phyloP scores from a whole-genome alignment of 1,140 invertebrate genomes.

The Nasonia longicornis region DNA sequence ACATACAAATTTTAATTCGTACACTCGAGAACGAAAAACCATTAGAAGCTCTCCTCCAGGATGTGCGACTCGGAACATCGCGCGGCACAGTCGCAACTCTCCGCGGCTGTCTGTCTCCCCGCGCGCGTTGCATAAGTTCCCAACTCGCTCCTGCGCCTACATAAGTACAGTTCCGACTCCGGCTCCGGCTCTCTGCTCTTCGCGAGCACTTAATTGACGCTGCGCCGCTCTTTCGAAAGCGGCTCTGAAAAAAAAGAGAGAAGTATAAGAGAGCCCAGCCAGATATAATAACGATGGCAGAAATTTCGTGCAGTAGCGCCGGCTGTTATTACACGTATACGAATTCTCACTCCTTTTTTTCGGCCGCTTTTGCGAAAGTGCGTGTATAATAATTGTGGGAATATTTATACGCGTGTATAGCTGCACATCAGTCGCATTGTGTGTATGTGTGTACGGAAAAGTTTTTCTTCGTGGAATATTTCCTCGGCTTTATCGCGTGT shows the following conservation, averaged over 20 bases:
- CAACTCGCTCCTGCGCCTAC: slow-evolving; percentile 3
- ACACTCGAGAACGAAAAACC: not conserved
- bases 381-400: not conserved
- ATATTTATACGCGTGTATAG: slow-evolving; percentile 13
- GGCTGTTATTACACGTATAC: not conserved
- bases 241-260: not conserved
- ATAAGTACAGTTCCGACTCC: slow-evolving; percentile 12
- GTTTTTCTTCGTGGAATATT: not conserved
- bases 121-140: not conserved
- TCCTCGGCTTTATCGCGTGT: not conserved
- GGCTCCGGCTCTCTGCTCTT: not conserved
- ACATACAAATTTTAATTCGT: no score
- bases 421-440: not conserved
- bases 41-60: not conserved
- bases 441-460: not conserved
- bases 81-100: not conserved
- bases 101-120: not conserved
- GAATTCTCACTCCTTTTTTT: not conserved
- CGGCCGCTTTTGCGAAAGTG: not conserved
- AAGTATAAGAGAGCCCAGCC: not conserved
- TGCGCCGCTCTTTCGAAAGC: slow-evolving; percentile 7
- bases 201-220: slow-evolving; percentile 15
- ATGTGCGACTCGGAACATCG: not conserved
- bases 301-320: not conserved
- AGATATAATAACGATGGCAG: slow-evolving; percentile 8